phyloP scores from a whole-genome alignment of 2,113 vertebrate species.

The Argyrosomus japonicus region DNA sequence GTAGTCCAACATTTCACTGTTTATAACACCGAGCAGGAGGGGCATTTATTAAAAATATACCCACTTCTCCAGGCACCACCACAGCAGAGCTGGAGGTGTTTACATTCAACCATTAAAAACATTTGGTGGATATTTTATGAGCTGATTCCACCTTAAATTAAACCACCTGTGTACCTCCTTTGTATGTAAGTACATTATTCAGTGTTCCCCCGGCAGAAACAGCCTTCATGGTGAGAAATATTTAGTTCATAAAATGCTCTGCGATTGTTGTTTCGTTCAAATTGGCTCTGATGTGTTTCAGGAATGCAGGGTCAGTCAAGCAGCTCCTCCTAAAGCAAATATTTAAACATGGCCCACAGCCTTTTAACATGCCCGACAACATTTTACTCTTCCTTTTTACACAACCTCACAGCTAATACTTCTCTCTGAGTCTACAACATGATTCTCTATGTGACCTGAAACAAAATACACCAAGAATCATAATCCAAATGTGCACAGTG shows the following conservation, averaged over 20 bases:
- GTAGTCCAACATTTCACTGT: too few species aligned
- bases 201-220: too few species aligned
- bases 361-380: neutral
- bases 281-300: neutral
- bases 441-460: neutral
- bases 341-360: conserved; percentile 16
- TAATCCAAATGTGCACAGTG: neutral
- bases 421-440: neutral
- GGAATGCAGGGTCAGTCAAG: neutral
- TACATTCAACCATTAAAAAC: neutral
- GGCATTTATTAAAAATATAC: too few species aligned
- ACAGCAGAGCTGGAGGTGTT: too few species aligned
- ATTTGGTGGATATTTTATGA: neutral
- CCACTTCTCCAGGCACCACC: too few species aligned
- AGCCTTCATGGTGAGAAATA: too few species aligned
- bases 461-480: neutral
- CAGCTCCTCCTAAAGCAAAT: conserved; percentile 20
- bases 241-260: too few species aligned
- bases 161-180: too few species aligned
- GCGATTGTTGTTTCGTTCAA: neutral
- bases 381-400: neutral
- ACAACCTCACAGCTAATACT: neutral
- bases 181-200: too few species aligned
- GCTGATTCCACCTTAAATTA: neutral
- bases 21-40: too few species aligned